Evolutionary conservation across 2,888 invertebrate genomes (phyloP), one percentile per base, ranked within the genome.

Genomic region (Orthosia gracilis): DNA sequence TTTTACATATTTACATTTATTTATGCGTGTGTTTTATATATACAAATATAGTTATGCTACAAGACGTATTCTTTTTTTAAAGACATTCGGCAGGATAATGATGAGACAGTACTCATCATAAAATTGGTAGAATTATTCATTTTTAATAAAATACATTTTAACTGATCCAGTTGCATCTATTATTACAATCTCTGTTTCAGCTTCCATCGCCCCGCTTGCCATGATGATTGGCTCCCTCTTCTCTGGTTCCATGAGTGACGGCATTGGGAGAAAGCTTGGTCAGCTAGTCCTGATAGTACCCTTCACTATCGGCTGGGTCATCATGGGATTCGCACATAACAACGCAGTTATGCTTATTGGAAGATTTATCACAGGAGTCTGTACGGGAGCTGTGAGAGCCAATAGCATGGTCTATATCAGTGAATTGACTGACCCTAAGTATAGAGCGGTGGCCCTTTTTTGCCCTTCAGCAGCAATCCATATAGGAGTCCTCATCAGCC

Each of bases 361-460:
- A 52, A 89, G 93, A 73, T 90, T 91, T 55, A 69, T 94, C 7
- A 88, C 89, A 3, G 93, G 93, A 1, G 4, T 93, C 0, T 88
- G 89, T 49, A 82, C 88, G 1, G 93, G 94, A 21, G 87, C 92
- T 3, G 82, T 86, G 7, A 90, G 91, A 76, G 88, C 93, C 0
- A 87, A 87, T 11, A 76, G 88, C 15, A 79, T 91, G 76, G 92
- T 93, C 0, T 94, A 92, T 68, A 80, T 94, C 3, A 89, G 92
- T 65, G 94, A 94, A 87, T 78, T 91, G 13, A 87, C 91, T 0
- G 91, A 91, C 18, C 93, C 94, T 0, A 92, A 91, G 75, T 89
- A 91, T 64, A 89, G 94, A 86, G 81, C 88, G 0, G 74, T 90
- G 1, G 84, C 90, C 1, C 80, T 94, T 3, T 86, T 91, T 45